Evolutionary conservation across 2,797 vertebrate species (phyloP).

Genomic region (Catamblyrhynchus diadema): DNA sequence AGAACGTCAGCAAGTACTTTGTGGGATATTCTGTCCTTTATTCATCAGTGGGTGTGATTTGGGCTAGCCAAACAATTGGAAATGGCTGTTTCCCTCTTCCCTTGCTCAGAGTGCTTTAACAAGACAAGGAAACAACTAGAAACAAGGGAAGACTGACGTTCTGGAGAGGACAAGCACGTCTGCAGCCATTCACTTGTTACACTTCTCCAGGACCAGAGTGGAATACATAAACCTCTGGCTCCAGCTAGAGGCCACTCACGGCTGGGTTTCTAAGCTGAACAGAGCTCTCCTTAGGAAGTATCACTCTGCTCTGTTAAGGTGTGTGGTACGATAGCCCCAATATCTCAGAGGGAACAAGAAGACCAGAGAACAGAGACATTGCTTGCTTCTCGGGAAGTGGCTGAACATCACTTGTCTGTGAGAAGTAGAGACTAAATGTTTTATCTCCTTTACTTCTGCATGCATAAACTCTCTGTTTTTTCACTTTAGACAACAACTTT

Average conservation of each 20-base stretch:
- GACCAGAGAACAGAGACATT: background rate
- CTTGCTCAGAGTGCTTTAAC: background rate
- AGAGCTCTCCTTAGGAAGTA: background rate
- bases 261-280: background rate
- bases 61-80: background rate
- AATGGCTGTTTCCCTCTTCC: background rate
- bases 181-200: background rate
- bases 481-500: background rate
- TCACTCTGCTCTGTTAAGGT: background rate
- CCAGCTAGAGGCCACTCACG: background rate
- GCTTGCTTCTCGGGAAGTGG: background rate
- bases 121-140: background rate
- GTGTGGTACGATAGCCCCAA: no score
- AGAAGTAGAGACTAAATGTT: background rate
- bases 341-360: background rate
- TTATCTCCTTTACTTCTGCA: background rate
- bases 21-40: background rate
- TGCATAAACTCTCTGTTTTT: background rate
- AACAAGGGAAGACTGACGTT: background rate
- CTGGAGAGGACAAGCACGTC: background rate
- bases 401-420: accelerated
- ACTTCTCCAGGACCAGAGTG: background rate
- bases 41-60: background rate
- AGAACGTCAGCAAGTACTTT: background rate
- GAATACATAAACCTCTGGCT: background rate